Conservation (phyloP, 2,888 invertebrate genomes). For the Drosophila kuntzei region DNA sequence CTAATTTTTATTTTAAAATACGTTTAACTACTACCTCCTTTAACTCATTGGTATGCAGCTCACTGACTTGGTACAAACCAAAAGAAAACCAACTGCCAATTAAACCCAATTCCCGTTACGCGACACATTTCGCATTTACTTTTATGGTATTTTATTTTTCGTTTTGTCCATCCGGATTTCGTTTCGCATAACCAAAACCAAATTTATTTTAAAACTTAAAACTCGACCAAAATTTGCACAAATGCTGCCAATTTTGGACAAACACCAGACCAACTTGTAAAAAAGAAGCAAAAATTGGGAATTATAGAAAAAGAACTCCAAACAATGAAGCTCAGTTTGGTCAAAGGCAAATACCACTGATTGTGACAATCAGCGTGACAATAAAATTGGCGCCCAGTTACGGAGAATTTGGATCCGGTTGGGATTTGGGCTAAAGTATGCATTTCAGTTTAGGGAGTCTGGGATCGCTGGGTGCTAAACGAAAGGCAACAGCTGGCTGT, state of each 20-base stretch:
- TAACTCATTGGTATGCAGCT: slow-evolving; percentile 11
- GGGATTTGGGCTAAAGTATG: slow-evolving; percentile 18
- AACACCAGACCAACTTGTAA: slow-evolving; percentile 26
- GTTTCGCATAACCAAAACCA: slow-evolving; percentile 54
- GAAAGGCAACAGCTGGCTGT: slow-evolving; percentile 66
- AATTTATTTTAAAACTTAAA: slow-evolving; percentile 68
- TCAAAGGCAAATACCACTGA: slow-evolving; percentile 77
- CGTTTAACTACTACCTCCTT: not conserved
- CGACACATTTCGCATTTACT: slow-evolving; percentile 41
- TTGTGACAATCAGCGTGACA: slow-evolving; percentile 78
- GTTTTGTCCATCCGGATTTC: slow-evolving; percentile 25
- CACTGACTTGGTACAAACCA: slow-evolving; percentile 8
- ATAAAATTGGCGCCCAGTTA: slow-evolving; percentile 69
- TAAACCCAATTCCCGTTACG: slow-evolving; percentile 52
- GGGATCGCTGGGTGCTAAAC: slow-evolving; percentile 46
- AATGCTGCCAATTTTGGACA: slow-evolving; percentile 54
- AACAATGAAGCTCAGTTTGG: slow-evolving; percentile 68
- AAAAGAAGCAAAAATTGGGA: slow-evolving; percentile 19
- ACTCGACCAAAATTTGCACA: slow-evolving; percentile 48
- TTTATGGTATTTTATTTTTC: slow-evolving; percentile 27
- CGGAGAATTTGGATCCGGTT: slow-evolving; percentile 26
- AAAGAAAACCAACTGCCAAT: slow-evolving; percentile 49
- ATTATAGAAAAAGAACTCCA: slow-evolving; percentile 33
- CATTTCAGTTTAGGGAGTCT: slow-evolving; percentile 21
- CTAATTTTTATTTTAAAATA: too few species aligned